Conservation (phyloP, 2,797 vertebrate species). For the Pangasius larnaudii region DNA sequence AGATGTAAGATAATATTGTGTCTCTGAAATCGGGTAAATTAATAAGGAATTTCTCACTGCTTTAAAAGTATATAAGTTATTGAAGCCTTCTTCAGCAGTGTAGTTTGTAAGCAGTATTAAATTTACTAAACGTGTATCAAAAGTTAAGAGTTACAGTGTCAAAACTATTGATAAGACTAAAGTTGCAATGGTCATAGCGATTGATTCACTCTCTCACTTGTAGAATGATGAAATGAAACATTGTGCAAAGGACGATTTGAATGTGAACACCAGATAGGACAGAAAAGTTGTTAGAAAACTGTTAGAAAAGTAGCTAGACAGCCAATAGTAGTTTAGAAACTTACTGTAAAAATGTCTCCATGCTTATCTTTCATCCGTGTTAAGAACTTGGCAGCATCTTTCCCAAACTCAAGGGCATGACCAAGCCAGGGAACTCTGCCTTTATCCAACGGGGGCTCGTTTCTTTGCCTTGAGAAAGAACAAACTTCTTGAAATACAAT, state of each 20-base stretch:
- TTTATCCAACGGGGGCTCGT: slow-evolving; percentile 87
- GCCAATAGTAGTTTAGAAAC: slow-evolving; percentile 40
- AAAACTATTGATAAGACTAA: not conserved
- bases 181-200: not conserved
- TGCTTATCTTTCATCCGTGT: slow-evolving; percentile 85
- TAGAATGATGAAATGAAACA: not conserved
- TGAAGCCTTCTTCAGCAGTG: not conserved
- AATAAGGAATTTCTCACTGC: not conserved
- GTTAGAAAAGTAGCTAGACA: too few relatives aligned
- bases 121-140: not conserved
- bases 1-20: not conserved
- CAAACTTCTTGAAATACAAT: not conserved
- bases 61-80: not conserved
- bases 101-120: not conserved
- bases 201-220: not conserved
- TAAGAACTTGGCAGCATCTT: slow-evolving; percentile 83
- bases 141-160: not conserved
- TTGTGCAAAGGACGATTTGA: not conserved
- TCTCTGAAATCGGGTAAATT: not conserved
- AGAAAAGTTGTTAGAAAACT: not conserved
- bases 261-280: not conserved
- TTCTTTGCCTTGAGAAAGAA: slow-evolving; percentile 67
- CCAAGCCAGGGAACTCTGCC: slow-evolving; percentile 87
- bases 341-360: slow-evolving; percentile 89
- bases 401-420: slow-evolving; percentile 83